Evolutionary conservation across 2,113 vertebrate species (phyloP), one percentile per base, ranked within the genome.

Genomic region (Erythrocercus mccallii): DNA sequence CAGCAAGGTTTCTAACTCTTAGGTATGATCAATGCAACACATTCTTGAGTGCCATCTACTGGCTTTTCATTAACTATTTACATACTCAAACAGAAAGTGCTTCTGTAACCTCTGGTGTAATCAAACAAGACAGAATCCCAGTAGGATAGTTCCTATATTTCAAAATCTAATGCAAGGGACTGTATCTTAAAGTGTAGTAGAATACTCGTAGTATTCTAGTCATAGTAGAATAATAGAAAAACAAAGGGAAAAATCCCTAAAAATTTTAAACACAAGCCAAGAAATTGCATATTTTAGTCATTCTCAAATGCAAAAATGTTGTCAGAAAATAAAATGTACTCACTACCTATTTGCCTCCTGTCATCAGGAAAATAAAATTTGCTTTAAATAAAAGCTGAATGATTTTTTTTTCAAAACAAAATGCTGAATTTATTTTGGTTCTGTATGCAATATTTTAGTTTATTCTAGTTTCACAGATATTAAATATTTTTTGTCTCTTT

Each of bases 11-110:
- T 30, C 40, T 58, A 1, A 45, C 62, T 74, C 38, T 33, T 44
- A 37, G 38, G 20, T 13, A 20, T 20, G 37, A 81, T 61, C 44
- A 51, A 37, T 37, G 83, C 61, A 69, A 4, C 1, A 4, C 45
- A 87, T 94, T 96, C 88, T 89, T 71, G 88, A 89, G 95, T 97
- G 95, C 91, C 95, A 94, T 61, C 92, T 94, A 68, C 91, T 85
- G 96, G 88, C 40, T 86, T 84, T 92, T 57, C 68, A 81, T 94
- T 94, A 95, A 92, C 69, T 66, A 60, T 81, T 88, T 87, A 33
- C 37, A 27, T 57, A 30, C 56, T 56, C 56, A 54, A 31, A 58
- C 2, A 50, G 44, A 71, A 92, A 73, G 15, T 10, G 11, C 8
- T 78, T 15, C 76, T 70, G 19, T n/a, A 80, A 37, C 5, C 10